Percentiles rank a stretch among this genome's conserved stretches.
Conservation (phyloP, 2,113 vertebrate species). For the Aegithalos caudatus region DNA sequence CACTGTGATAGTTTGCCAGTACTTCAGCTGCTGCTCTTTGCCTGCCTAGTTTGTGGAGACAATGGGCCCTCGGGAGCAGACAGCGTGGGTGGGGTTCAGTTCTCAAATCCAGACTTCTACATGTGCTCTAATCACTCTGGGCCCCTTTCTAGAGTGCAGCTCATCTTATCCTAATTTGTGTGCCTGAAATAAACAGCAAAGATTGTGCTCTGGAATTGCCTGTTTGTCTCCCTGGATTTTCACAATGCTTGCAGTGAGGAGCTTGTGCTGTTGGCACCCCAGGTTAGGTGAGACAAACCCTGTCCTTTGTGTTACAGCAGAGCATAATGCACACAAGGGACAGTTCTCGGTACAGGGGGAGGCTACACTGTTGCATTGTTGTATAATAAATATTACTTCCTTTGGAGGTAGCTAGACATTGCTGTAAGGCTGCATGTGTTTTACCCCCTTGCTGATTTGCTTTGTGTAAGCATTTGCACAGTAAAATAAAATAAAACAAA, state of each 20-base stretch:
- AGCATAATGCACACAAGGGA: neutral
- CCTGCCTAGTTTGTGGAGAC: neutral
- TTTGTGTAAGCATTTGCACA: neutral
- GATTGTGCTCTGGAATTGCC: neutral
- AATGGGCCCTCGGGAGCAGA: neutral
- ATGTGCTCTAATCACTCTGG: neutral
- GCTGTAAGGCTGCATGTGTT: neutral
- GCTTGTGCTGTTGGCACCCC: neutral
- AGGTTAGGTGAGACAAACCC: neutral
- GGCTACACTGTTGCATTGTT: neutral
- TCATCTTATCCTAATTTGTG: neutral
- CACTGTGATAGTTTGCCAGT: neutral
- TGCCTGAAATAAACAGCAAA: neutral
- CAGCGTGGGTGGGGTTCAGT: neutral
- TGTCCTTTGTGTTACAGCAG: neutral
- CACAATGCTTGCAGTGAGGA: neutral
- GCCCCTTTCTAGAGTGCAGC: neutral
- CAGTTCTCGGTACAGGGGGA: neutral
- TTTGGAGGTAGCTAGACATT: neutral
- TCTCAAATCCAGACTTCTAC: neutral
- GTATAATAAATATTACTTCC: neutral
- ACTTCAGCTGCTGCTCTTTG: neutral
- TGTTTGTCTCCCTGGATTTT: neutral
- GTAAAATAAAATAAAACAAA: neutral
- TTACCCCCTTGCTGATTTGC: neutral